A percentile compares a stretch with the other conserved stretches of the same genome.
These are phyloP conservation scores for Gobio occitaniae DNA, from an alignment of 2,797 vertebrate species.

Conservation along the genomic window DNA sequence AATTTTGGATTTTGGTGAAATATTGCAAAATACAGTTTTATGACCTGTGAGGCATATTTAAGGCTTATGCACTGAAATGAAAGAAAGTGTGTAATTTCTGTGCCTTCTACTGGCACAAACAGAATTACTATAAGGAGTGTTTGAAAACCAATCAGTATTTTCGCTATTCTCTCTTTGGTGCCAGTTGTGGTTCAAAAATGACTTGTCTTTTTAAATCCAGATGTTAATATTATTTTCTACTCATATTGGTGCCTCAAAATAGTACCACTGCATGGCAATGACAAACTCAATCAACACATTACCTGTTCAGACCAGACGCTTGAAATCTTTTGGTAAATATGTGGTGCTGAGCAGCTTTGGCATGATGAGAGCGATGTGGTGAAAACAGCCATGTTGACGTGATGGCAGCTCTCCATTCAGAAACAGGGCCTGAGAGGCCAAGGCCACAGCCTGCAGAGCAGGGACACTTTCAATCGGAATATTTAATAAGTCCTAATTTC, in stretches of 20 bases:
- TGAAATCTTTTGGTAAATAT: slow-evolving; percentile 26
- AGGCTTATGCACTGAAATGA: neutral
- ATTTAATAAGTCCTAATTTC: slow-evolving; percentile 44
- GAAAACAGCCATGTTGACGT: slow-evolving; percentile 52
- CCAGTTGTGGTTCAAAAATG: neutral
- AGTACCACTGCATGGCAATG: neutral
- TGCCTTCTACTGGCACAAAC: neutral
- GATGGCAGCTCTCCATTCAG: slow-evolving; percentile 59
- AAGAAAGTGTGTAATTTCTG: neutral
- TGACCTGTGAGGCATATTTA: neutral
- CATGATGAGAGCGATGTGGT: slow-evolving; percentile 50
- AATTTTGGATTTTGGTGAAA: neutral
- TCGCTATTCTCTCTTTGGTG: neutral
- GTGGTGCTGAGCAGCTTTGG: slow-evolving; percentile 37
- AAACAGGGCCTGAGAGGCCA: slow-evolving; percentile 51
- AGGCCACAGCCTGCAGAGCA: slow-evolving; percentile 34
- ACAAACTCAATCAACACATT: neutral
- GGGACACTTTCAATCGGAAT: slow-evolving; percentile 51
- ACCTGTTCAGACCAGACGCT: slow-evolving; percentile 15
- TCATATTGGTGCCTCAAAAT: neutral
- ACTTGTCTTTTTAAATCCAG: neutral
- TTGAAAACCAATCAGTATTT: neutral
- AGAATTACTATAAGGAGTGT: neutral
- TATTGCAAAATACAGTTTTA: neutral
- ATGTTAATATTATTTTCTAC: slow-evolving; percentile 5